Base-by-base conservation (phyloP, 1,140 invertebrate genomes). In the Eurytemora carolleeae region DNA sequence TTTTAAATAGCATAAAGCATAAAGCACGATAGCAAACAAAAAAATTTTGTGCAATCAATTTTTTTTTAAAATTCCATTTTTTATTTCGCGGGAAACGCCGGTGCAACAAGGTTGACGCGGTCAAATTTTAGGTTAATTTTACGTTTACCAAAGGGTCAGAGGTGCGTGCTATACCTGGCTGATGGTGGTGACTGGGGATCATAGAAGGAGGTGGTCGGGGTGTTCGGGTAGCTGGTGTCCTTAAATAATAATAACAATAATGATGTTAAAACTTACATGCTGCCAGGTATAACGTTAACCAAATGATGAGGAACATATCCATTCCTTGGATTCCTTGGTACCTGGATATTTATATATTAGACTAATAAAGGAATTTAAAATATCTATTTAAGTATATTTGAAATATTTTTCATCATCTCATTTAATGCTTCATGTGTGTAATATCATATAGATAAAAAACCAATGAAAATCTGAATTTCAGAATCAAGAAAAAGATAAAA, bases 291-390 rank as follows among this genome's bases (percentile, higher is more conserved):
- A 17, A 60, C 59, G 24, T 60, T 60, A 52, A 60, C 59, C 1
- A 60, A 52, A 24, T 60, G 59, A 44, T 60, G 59, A 20, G 59
- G 59, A 55, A 60, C 59, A 60, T 60, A 60, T 55, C 59, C 59
- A 24, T 60, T 60, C 44, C 59, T 53, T 3, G 44, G 44, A 60
- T 60, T 60, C 20, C 26, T 52, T 53, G n/a, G 59, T 17, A 52
- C 24, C 44, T 20, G 16, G n/a, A n/a, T n/a, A n/a, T n/a, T n/a
- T n/a, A n/a, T n/a, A n/a, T n/a, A n/a, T n/a, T n/a, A n/a, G n/a
- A n/a, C n/a, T n/a, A n/a, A 44, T 12, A 44, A 44, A 44, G n/a
- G 31, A 44, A n/a, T n/a, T 7, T 44, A 44, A 12, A 44, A n/a
- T 44, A n/a, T 44, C 31, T n/a, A 44, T 12, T 7, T 12, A 44